Conservation (phyloP, 2,888 invertebrate species). For the Phoenoteleia sp. region DNA sequence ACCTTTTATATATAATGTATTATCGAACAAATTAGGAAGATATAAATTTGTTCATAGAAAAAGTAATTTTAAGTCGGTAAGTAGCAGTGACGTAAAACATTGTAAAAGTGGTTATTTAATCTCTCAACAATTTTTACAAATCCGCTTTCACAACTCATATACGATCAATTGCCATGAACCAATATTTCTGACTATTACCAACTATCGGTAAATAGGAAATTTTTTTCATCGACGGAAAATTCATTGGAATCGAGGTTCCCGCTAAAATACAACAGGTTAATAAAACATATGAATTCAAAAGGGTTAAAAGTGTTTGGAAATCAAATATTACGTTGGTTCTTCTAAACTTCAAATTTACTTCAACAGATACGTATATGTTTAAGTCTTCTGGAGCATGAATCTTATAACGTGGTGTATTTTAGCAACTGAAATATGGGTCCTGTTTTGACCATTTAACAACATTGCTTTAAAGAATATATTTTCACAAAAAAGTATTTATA, state of each 20-base stretch:
- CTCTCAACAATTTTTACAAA: no score
- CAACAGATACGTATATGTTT: conserved; percentile 26
- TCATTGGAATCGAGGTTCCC: background rate
- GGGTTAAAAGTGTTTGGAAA: background rate
- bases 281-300: conserved; percentile 12
- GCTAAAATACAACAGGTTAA: conserved; percentile 56
- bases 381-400: conserved; percentile 34
- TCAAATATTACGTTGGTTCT: background rate
- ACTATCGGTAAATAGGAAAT: no score
- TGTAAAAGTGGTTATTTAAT: no score
- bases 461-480: conserved; percentile 28
- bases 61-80: no score
- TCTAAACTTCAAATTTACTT: background rate
- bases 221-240: no score
- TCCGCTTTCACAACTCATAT: background rate
- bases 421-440: conserved; percentile 40
- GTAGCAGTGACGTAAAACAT: no score
- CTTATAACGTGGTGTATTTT: conserved; percentile 49
- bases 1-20: no score
- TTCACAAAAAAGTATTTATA: conserved; percentile 41
- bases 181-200: no score
- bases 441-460: conserved; percentile 37
- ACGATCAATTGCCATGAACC: no score
- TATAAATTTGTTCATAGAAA: no score
- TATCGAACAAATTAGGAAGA: no score